Percentiles rank a stretch among this genome's conserved stretches.
phyloP scores from a whole-genome alignment of 2,797 vertebrate genomes.

The Champsocephalus esox region DNA sequence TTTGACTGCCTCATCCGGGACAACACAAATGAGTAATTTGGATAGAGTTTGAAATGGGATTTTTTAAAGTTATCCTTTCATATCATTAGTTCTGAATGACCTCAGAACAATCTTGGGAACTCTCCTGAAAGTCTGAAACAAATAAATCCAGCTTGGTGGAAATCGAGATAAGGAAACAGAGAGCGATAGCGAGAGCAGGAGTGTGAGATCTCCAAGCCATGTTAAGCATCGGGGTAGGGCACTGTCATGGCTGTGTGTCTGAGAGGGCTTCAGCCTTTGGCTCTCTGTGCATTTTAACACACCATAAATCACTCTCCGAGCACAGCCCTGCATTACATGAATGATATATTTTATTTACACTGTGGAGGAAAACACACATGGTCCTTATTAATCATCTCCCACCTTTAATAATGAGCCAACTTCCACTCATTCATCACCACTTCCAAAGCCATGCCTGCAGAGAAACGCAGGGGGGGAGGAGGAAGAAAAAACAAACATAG shows the following conservation, averaged over 20 bases:
- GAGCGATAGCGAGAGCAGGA: slow-evolving; percentile 71
- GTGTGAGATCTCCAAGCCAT: slow-evolving; percentile 77
- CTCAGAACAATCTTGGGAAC: slow-evolving; percentile 77
- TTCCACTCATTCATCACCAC: slow-evolving; percentile 89
- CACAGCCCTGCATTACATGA: slow-evolving; percentile 86
- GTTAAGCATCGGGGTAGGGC: slow-evolving; percentile 79
- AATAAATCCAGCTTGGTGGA: slow-evolving; percentile 74
- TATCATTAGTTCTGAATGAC: slow-evolving; percentile 73
- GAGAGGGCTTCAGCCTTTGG: slow-evolving; percentile 87
- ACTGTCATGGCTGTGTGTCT: slow-evolving; percentile 84
- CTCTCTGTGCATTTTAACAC: slow-evolving; percentile 88
- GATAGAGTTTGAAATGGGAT: slow-evolving; percentile 14
- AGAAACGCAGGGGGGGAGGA: slow-evolving; percentile 64
- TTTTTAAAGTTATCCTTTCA: slow-evolving; percentile 54
- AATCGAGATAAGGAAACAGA: slow-evolving; percentile 73
- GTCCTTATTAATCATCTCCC: slow-evolving; percentile 92
- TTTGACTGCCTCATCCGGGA: slow-evolving; percentile 21
- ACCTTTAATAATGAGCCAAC: slow-evolving; percentile 92
- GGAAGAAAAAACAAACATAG: slow-evolving; percentile 82
- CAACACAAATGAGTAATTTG: slow-evolving; percentile 35
- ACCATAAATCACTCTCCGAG: slow-evolving; percentile 88
- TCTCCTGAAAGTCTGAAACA: slow-evolving; percentile 73
- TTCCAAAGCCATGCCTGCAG: slow-evolving; percentile 84
- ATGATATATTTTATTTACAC: slow-evolving; percentile 96
- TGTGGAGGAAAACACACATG: slow-evolving; percentile 89